These are phyloP conservation scores for Cercopithecus mona DNA, from an alignment of 2,113 vertebrate species.

Conservation along the genomic window DNA sequence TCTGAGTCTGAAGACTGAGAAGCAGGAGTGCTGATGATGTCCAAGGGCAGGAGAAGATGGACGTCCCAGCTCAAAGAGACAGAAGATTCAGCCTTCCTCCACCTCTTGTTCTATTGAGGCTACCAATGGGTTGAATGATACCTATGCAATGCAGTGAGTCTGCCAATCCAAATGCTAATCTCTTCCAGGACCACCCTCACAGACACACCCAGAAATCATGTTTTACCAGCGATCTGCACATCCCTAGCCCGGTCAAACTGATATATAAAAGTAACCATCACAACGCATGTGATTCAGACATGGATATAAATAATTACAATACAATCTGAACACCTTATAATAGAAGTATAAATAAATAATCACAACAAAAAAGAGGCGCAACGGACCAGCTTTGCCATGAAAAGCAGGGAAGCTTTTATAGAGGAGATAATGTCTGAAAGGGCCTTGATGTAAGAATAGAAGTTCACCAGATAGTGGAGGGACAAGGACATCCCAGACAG, in stretches of 20 bases:
- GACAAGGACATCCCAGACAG: neutral
- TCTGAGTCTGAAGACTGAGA: neutral
- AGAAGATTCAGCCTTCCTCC: neutral
- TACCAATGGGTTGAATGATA: no score
- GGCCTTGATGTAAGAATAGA: neutral
- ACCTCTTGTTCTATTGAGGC: neutral
- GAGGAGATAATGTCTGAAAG: neutral
- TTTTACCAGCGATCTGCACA: neutral
- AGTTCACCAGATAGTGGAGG: neutral
- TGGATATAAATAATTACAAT: neutral
- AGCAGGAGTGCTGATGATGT: neutral
- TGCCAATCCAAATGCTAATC: neutral
- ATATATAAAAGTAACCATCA: neutral
- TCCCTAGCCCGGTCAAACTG: neutral
- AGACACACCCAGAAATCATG: neutral
- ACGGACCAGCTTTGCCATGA: neutral
- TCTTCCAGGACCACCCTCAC: neutral
- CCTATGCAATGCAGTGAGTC: neutral
- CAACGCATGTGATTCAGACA: neutral
- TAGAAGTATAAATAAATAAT: neutral
- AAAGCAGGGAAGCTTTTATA: neutral
- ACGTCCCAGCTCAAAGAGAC: neutral
- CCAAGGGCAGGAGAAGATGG: neutral
- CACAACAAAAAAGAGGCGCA: neutral
- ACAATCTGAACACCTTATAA: neutral